Evolutionary conservation across 2,113 vertebrate genomes (phyloP).

Genomic region (Gopherus flavomarginatus): DNA sequence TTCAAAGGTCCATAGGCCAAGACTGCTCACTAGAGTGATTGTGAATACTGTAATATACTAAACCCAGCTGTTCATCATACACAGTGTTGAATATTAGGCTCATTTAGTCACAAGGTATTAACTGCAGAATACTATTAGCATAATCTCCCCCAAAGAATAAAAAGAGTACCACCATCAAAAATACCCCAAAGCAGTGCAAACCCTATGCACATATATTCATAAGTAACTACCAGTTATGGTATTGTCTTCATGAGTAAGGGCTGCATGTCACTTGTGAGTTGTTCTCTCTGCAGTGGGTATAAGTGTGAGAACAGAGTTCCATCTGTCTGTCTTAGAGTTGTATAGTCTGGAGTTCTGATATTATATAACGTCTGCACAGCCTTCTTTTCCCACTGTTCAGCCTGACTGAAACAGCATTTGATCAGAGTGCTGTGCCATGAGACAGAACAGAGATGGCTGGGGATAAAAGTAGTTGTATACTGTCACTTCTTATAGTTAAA

Average conservation of each 20-base stretch:
- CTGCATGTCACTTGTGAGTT: background rate
- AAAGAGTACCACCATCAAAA: background rate
- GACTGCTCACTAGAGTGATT: background rate
- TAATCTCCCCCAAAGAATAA: background rate
- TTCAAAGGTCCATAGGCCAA: background rate
- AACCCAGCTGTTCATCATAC: background rate
- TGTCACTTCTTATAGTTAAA: background rate
- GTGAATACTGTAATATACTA: background rate
- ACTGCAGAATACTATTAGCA: background rate
- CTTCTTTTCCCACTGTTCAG: background rate
- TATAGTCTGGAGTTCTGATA: background rate
- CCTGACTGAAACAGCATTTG: rapidly evolving
- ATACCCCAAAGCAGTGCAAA: background rate
- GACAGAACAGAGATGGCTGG: rapidly evolving
- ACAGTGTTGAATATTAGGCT: background rate
- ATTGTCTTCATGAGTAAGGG: background rate
- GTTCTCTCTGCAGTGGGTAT: background rate
- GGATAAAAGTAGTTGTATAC: background rate
- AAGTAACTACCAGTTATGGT: background rate
- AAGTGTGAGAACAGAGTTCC: background rate
- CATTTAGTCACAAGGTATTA: background rate
- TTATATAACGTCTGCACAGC: background rate
- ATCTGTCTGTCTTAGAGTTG: background rate
- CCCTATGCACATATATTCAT: background rate
- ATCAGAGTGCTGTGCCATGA: rapidly evolving